phyloP scores from a whole-genome alignment of 2,888 invertebrate genomes.

The Glyphotaelius pellucidus region DNA sequence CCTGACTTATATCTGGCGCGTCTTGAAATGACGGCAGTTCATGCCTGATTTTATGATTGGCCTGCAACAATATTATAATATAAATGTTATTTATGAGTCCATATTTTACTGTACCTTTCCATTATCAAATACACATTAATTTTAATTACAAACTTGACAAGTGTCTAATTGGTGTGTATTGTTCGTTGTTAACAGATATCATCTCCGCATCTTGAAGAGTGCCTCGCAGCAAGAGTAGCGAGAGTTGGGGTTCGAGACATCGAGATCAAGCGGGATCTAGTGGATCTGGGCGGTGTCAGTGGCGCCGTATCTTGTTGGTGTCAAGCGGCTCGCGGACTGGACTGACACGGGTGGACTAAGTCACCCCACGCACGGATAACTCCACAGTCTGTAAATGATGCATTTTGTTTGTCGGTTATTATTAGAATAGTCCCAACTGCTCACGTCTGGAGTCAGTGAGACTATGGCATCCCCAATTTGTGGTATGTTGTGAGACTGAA shows the following conservation, averaged over 20 bases:
- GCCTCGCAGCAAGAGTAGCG: neutral
- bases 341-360: neutral
- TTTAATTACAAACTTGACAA: neutral
- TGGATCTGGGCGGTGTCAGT: neutral
- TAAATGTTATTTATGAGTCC: too few relatives aligned
- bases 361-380: constrained; percentile 26
- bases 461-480: too few relatives aligned
- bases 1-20: too few relatives aligned
- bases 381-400: constrained; percentile 27
- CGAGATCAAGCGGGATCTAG: neutral
- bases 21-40: too few relatives aligned
- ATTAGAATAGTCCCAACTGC: neutral
- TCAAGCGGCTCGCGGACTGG: neutral
- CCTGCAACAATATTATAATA: too few relatives aligned
- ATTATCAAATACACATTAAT: too few relatives aligned
- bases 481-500: too few relatives aligned
- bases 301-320: neutral
- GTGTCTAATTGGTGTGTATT: neutral
- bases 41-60: too few relatives aligned
- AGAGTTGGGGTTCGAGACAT: constrained; percentile 5
- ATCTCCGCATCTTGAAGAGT: neutral
- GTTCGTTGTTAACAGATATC: neutral
- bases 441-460: too few relatives aligned
- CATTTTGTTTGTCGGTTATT: neutral
- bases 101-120: too few relatives aligned